phyloP scores from a whole-genome alignment of 2,888 invertebrate genomes.

The Tricholauxania praeusta region DNA sequence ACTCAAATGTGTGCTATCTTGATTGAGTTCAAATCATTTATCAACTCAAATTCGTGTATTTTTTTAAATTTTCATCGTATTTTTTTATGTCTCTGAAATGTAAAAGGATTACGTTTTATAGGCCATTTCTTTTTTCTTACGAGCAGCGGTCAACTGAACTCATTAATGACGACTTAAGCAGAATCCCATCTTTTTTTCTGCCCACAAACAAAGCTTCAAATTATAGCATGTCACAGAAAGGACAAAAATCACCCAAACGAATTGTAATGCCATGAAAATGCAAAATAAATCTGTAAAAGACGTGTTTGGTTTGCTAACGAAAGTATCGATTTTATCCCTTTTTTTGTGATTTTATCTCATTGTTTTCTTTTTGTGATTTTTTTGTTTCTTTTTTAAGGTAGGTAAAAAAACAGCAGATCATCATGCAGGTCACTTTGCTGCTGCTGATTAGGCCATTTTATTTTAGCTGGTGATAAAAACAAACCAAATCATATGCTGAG shows the following conservation, averaged over 20 bases:
- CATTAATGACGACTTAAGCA: too few species aligned
- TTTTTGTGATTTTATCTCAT: neutral
- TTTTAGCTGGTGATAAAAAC: neutral
- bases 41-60: too few species aligned
- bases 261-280: neutral
- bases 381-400: neutral
- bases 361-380: neutral
- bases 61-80: too few species aligned
- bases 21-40: too few species aligned
- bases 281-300: constrained; percentile 10
- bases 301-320: constrained; percentile 18
- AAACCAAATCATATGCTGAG: neutral
- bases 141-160: too few species aligned
- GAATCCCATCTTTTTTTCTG: too few species aligned
- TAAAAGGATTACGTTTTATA: too few species aligned
- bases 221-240: neutral
- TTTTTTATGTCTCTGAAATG: too few species aligned
- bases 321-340: neutral
- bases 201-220: too few species aligned
- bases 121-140: too few species aligned
- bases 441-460: neutral
- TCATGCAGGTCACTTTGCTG: neutral
- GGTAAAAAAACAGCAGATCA: neutral
- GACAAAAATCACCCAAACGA: constrained; percentile 5
- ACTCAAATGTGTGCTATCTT: too few species aligned